A percentile compares a stretch with the other conserved stretches of the same genome.
phyloP scores from a whole-genome alignment of 1,140 invertebrate species.

The Catajapyx aquilonaris region DNA sequence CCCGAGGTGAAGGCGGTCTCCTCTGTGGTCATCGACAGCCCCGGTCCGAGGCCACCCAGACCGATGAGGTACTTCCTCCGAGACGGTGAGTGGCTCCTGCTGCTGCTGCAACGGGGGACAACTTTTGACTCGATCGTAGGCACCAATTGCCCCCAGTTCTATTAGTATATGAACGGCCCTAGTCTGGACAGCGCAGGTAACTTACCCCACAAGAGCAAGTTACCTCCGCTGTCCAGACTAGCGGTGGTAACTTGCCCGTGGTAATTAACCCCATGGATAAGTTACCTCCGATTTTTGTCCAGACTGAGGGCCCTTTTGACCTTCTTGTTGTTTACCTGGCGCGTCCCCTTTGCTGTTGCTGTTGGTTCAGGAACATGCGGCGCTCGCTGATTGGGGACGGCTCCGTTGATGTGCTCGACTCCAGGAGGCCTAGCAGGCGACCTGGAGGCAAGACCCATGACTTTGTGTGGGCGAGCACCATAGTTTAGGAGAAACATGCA shows the following conservation, averaged over 20 bases:
- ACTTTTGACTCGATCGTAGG: too few species aligned
- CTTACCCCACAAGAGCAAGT: too few species aligned
- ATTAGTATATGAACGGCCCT: too few species aligned
- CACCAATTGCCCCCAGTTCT: too few species aligned
- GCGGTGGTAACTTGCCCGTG: too few species aligned
- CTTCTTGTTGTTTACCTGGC: conserved; percentile 11
- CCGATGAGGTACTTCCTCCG: conserved; percentile 6
- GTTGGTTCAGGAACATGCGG: neutral
- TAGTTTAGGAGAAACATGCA: too few species aligned
- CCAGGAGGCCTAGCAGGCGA: conserved; percentile 7
- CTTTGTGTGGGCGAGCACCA: conserved; percentile 11
- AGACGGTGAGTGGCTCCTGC: conserved; percentile 7
- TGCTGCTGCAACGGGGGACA: too few species aligned
- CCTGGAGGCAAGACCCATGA: conserved; percentile 7
- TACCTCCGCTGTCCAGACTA: too few species aligned
- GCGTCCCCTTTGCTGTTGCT: conserved; percentile 11
- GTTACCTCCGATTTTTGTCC: too few species aligned
- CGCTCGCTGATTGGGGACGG: conserved; percentile 12
- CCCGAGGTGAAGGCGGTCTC: conserved; percentile 6
- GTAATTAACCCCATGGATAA: too few species aligned
- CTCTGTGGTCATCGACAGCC: conserved; percentile 2
- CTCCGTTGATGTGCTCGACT: conserved; percentile 13
- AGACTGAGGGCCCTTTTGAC: conserved; percentile 8
- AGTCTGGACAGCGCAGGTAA: too few species aligned
- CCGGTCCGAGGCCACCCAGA: neutral